Evolutionary conservation across 2,113 vertebrate species (phyloP), one percentile per base, ranked within the genome.

Genomic region (Orcinus orca): DNA sequence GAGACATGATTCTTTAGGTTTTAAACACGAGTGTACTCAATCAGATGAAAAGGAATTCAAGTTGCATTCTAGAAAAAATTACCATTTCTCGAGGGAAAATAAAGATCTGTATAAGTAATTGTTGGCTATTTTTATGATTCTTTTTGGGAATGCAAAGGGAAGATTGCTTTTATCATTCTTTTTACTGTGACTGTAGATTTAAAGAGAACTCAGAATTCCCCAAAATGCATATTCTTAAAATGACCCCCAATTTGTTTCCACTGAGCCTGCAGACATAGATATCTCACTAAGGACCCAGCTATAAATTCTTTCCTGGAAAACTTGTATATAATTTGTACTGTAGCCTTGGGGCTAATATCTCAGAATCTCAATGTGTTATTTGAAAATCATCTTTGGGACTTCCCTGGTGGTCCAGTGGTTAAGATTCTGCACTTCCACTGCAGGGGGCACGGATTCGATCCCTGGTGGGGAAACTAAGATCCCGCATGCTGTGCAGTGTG

Each of bases 331-430:
- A 84, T 23, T 84, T 94, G 88, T 92, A 23, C 70, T 90, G 92
- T 85, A 89, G 21, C 38, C 85, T 50, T 84, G 70, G 73, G 36
- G 38, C 53, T 53, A n/a, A 91, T 76, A 60, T 85, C 96, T 97
- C 90, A 88, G 76, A 97, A 96, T n/a, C 67, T 87, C 84, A 62
- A 53, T 8, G n/a, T 8, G 0, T 84, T 62, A 53, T 70, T 70
- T 80, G 74, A 92, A 96, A 97, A 94, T 89, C 50, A 58, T 58
- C 55, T 58, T 58, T 53, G 53, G 53, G 53, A 53, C 53, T 18
- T 53, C 53, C 53, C 53, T 17, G 15, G 53, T 1, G 53, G 15
- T 17, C 53, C 53, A 53, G 5, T 53, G 53, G 53, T 53, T 53
- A 53, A 53, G 53, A 53, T 17, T 18, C 15, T 53, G 15, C 53